Conservation (phyloP, 2,113 vertebrate species). For the Coturnix japonica region DNA sequence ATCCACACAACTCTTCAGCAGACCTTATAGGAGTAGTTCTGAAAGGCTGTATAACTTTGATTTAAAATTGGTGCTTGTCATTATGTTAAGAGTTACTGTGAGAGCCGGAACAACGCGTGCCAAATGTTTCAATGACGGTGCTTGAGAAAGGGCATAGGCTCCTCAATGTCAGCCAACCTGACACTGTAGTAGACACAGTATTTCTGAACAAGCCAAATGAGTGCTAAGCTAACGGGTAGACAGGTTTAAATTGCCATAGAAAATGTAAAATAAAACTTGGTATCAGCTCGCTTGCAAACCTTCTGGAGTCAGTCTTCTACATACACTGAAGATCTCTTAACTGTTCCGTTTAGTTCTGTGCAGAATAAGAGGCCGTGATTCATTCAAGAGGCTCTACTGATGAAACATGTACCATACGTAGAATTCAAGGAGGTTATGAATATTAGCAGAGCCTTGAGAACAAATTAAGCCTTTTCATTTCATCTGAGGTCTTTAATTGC, state of each 20-base stretch:
- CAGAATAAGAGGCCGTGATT: neutral
- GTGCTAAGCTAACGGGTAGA: neutral
- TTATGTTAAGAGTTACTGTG: fast-evolving
- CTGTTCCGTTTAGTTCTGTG: neutral
- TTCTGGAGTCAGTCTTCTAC: neutral
- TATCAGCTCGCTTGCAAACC: neutral
- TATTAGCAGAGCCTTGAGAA: neutral
- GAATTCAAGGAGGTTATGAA: neutral
- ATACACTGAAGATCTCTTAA: neutral
- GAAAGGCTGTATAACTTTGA: neutral
- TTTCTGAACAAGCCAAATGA: neutral
- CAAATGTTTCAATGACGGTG: neutral
- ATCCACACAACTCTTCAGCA: neutral
- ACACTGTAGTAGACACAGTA: neutral
- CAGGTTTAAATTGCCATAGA: neutral
- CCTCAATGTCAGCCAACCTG: neutral
- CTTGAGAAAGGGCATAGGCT: neutral
- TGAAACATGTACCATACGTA: neutral
- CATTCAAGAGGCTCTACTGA: neutral
- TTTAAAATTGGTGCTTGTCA: neutral
- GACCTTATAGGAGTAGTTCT: neutral
- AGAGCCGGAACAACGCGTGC: neutral
- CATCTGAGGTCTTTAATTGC: neutral
- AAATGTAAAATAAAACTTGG: neutral
- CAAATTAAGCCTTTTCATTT: neutral